These are phyloP conservation scores for Uloborus diversus DNA, from an alignment of 1,140 invertebrate genomes.

Conservation along the genomic window DNA sequence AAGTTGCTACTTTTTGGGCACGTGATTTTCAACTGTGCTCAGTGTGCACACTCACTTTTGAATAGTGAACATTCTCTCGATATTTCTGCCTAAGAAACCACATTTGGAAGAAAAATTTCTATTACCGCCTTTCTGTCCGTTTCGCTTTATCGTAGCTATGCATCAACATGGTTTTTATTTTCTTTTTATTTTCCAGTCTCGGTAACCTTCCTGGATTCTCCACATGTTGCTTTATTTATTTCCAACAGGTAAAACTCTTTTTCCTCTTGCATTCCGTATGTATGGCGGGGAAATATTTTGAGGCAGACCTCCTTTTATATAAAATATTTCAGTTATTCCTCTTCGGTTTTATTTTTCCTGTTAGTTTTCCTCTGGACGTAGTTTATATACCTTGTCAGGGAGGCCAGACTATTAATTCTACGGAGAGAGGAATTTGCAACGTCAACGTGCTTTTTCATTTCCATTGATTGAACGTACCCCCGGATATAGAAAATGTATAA, in stretches of 20 bases:
- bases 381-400: slow-evolving; percentile 29
- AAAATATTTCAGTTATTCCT: slow-evolving; percentile 38
- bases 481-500: no score
- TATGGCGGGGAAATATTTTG: slow-evolving; percentile 33
- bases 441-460: slow-evolving; percentile 41
- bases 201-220: no score
- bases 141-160: no score
- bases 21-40: no score
- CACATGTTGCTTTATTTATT: slow-evolving; percentile 29
- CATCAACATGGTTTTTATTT: no score
- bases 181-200: no score
- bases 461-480: slow-evolving; percentile 27
- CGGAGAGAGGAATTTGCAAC: slow-evolving; percentile 44
- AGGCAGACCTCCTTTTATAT: slow-evolving; percentile 11
- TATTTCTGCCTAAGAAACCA: no score
- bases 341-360: background rate
- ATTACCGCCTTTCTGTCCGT: no score
- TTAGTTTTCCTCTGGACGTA: slow-evolving; percentile 4
- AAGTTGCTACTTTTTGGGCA: no score
- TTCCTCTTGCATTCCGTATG: slow-evolving; percentile 3
- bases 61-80: no score
- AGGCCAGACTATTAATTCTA: slow-evolving; percentile 37
- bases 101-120: no score
- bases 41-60: no score
- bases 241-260: slow-evolving; percentile 39